Conservation (phyloP, 2,113 vertebrate species). For the Delphinapterus leucas region DNA sequence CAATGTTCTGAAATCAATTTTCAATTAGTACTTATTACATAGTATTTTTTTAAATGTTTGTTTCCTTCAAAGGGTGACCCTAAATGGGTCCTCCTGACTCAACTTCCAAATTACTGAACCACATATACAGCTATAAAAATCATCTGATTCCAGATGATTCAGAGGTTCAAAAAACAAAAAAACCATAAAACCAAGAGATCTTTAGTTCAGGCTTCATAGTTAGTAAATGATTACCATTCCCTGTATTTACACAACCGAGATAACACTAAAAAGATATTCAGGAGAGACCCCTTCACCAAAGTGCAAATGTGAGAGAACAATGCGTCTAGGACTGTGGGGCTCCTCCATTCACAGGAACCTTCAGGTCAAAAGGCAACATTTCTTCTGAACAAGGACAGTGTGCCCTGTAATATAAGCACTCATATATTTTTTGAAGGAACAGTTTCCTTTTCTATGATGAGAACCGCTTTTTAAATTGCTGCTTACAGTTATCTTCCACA, state of each 20-base stretch:
- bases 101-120: conserved; percentile 11
- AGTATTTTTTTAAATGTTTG: not conserved
- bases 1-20: not conserved
- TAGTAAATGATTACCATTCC: not conserved
- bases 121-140: not conserved
- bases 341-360: not conserved
- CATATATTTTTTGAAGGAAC: not conserved
- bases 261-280: not conserved
- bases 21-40: not conserved
- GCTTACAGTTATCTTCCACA: conserved; percentile 98
- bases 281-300: not conserved
- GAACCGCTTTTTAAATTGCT: conserved; percentile 15
- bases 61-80: not conserved
- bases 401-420: not conserved
- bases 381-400: not conserved
- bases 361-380: not conserved
- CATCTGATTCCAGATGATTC: not conserved
- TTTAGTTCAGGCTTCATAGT: not conserved
- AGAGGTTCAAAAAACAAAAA: not conserved
- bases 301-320: not conserved
- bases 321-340: not conserved
- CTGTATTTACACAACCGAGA: not conserved
- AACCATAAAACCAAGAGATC: not conserved
- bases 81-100: not conserved
- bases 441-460: not conserved